Evolutionary conservation across 64 coral and sea anemone species (phyloP), one percentile per base, ranked within the genome.

Genomic region (Cladopsammia gracilis): DNA sequence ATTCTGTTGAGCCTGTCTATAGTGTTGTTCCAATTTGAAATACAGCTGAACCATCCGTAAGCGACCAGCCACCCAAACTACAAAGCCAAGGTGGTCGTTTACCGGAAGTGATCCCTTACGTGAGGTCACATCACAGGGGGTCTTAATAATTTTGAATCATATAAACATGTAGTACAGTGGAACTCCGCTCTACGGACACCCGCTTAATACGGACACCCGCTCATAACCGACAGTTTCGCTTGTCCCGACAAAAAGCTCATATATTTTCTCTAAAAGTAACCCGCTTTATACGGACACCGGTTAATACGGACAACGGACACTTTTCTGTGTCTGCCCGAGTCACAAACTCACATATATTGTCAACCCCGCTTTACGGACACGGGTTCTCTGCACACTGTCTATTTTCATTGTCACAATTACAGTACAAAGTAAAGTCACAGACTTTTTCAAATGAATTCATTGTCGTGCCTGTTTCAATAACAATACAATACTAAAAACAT

Each of bases 231-330:
- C 72, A 44, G 75, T 73, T 58, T 87, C 46, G 51, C 53, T 72
- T 24, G 65, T 51, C 87, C 73, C 87, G 44, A 89, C 45, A 10
- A 82, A 81, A 90, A 83, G 46, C 48, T 90, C 76, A 81, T 90
- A 71, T 48, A 90, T 90, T 90, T 81, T 68, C 61, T 90, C 24
- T 15, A 56, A 80, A 90, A 90, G 50, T 76, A 92, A 86, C 84
- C 84, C 91, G 84, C 91, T 93, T 79, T 77, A 60, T 88, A 93
- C 91, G 84, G 91, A 93, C 84, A 88, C 84, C 84, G 71, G 83
- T 93, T 93, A 93, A 93, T 93, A 87, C 91, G 84, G 91, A 88
- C 91, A 93, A 93, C 83, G 91, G 91, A 93, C 91, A 93, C 91
- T 93, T 93, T 93, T 93, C 71, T 68, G 84, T 88, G 91, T 93